A percentile compares a stretch with the other conserved stretches of the same genome.
Evolutionary conservation across 2,113 vertebrate species (phyloP).

Genomic region (Nerophis ophidion): DNA sequence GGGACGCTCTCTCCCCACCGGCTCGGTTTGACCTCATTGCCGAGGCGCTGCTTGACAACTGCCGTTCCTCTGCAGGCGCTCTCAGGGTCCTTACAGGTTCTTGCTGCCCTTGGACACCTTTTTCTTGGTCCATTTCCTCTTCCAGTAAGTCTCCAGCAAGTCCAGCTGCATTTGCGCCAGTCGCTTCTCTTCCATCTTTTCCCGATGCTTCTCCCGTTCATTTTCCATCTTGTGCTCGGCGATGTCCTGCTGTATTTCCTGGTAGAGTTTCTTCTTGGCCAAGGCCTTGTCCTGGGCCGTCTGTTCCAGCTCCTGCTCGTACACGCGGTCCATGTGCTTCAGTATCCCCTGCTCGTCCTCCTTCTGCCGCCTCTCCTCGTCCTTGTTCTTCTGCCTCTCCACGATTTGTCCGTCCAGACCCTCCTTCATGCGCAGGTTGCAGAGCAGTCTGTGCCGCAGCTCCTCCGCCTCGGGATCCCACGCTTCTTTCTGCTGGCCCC

Average conservation of each 20-base stretch:
- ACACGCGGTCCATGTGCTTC: background rate
- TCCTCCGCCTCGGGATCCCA: conserved; percentile 2
- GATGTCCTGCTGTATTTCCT: background rate
- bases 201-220: background rate
- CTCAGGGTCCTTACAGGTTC: background rate
- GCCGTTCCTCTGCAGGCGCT: background rate
- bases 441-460: background rate
- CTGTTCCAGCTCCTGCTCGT: conserved; percentile 3
- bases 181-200: conserved; percentile 1
- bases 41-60: background rate
- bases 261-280: background rate
- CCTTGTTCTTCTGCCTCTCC: background rate
- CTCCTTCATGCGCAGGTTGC: background rate
- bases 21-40: background rate
- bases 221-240: background rate
- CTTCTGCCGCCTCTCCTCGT: background rate
- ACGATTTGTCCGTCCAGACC: background rate
- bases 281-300: background rate
- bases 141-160: background rate
- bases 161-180: background rate
- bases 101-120: background rate
- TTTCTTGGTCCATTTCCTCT: conserved; percentile 1
- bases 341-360: background rate
- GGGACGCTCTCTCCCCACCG: background rate
- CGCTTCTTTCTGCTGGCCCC: background rate